Conservation (phyloP, 2,113 vertebrate species). For the Beaufortia kweichowensis region DNA sequence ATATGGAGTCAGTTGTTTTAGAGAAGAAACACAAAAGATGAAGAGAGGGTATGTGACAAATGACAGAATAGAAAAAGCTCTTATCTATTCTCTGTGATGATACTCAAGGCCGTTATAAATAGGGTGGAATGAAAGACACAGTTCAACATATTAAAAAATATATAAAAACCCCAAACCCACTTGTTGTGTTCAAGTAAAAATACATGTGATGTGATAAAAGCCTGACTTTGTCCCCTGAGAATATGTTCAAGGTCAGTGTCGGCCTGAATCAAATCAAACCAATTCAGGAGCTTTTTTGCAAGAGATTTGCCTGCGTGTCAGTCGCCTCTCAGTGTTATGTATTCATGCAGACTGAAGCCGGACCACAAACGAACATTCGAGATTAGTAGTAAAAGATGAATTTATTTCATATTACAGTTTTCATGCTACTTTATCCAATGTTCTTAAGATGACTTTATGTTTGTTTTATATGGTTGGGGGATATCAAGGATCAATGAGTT, state of each 20-base stretch:
- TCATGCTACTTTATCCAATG: background rate
- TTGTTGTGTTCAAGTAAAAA: background rate
- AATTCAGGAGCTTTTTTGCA: constrained; percentile 16
- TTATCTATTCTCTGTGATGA: background rate
- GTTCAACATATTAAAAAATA: background rate
- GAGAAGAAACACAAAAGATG: constrained; percentile 9
- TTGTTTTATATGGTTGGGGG: background rate
- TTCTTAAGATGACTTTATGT: background rate
- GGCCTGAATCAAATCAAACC: background rate
- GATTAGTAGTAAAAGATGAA: constrained; percentile 22
- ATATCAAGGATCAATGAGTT: background rate
- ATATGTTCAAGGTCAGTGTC: constrained; percentile 7
- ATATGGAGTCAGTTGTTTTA: constrained; percentile 23
- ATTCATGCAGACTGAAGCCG: constrained; percentile 8
- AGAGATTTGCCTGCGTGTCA: background rate
- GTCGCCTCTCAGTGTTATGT: background rate
- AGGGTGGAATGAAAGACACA: background rate
- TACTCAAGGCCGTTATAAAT: constrained; percentile 28
- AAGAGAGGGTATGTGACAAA: constrained; percentile 12
- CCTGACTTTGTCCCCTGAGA: background rate
- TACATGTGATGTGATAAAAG: background rate
- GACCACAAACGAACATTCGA: constrained; percentile 26
- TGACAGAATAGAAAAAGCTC: constrained; percentile 16
- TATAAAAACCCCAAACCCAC: background rate
- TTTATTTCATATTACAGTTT: constrained; percentile 37